These are phyloP conservation scores for Aeoliscus strigatus DNA, from an alignment of 2,797 vertebrate species.

Conservation along the genomic window DNA sequence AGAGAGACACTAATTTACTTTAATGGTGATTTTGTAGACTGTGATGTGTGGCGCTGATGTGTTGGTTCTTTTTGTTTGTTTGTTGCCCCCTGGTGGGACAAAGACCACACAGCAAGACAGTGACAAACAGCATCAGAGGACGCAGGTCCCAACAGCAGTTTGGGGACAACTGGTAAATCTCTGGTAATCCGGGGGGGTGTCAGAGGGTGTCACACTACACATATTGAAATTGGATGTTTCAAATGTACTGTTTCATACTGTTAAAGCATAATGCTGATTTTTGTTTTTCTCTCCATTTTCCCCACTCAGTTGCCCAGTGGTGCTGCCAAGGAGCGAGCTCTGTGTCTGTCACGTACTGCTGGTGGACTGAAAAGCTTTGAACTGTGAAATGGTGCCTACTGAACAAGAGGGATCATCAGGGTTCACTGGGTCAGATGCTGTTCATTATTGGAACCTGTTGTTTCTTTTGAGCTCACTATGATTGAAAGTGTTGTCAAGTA, in stretches of 20 bases:
- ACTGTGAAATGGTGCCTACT: conserved; percentile 33
- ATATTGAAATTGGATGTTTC: too few species aligned
- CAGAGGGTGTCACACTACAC: too few species aligned
- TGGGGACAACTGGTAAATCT: too few species aligned
- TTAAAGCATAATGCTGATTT: too few species aligned
- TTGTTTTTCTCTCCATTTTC: conserved; percentile 48
- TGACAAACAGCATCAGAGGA: not conserved
- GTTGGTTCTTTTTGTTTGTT: conserved; percentile 1
- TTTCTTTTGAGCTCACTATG: conserved; percentile 4
- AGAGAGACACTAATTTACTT: too few species aligned
- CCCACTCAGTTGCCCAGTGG: conserved; percentile 56
- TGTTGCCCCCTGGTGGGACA: conserved; percentile 55
- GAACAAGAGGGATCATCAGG: conserved; percentile 19
- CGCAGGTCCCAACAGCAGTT: conserved; percentile 16
- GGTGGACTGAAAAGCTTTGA: conserved; percentile 37
- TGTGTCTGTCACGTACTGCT: conserved; percentile 46
- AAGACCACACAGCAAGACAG: not conserved
- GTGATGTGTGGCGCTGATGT: too few species aligned
- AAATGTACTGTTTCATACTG: too few species aligned
- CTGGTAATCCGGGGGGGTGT: too few species aligned
- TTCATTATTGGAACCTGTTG: conserved; percentile 15
- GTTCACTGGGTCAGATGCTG: conserved; percentile 23
- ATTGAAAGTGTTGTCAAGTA: conserved; percentile 1
- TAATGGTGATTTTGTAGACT: conserved; percentile 15
- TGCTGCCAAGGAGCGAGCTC: conserved; percentile 55